Evolutionary conservation across 2,888 invertebrate species (phyloP), one percentile per base, ranked within the genome.

Genomic region (Neuroscelio doddi): DNA sequence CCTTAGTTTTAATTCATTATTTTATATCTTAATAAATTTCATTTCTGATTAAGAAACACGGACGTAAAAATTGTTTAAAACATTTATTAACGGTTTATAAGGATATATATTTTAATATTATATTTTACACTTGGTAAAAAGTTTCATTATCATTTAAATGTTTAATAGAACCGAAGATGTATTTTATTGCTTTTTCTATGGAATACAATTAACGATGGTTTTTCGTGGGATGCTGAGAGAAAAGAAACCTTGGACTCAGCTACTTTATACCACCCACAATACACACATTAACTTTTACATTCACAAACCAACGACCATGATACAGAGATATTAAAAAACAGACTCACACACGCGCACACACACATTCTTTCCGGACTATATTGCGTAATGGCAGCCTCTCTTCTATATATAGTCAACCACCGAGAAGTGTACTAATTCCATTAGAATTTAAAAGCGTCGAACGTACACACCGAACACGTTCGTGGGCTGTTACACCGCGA

Each of bases 341-440:
- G 9, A 5, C 24, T 16, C 26, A 26, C 12, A 26, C 24, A 14
- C 41, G 26, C 24, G 9, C 16, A 15, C 26, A 9, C 16, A 34
- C 26, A 27, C 27, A 26, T 29, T 38, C 27, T 42, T 39, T 39
- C 38, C 47, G 53, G 26, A 32, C 36, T 10, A 14, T 12, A 41
- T 64, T 64, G 45, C 53, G 51, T 51, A 64, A 64, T 47, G 45
- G 47, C 45, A 42, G 27, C 12, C 34, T 39, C 39, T 49, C 29
- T 38, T 24, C 53, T 29, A 38, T 59, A 52, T 51, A 59, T 47
- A 59, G 56, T 32, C 39, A 49, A 42, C 47, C 41, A 42, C 36
- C 42, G 55, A 34, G 51, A 59, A 56, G 59, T 59, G 56, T 64
- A 56, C 64, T 64, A 59, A 64, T 64, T 64, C 51, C 55, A 59